Percentiles rank a stretch among this genome's conserved stretches.
These are phyloP conservation scores for Empis livida DNA, from an alignment of 2,888 invertebrate genomes.

Conservation along the genomic window DNA sequence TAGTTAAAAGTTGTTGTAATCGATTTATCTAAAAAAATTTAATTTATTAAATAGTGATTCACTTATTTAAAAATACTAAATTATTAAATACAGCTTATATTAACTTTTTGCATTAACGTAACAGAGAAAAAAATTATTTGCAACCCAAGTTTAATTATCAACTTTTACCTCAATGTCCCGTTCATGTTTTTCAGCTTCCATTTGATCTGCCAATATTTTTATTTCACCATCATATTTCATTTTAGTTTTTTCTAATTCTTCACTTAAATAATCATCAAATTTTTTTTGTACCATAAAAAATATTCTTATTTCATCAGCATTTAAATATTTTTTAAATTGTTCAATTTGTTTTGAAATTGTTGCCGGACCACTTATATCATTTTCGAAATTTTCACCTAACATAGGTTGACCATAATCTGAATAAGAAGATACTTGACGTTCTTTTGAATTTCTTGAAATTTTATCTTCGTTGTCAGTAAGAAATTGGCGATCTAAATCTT, in stretches of 20 bases:
- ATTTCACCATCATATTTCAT: constrained; percentile 27
- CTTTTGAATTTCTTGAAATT: constrained; percentile 24
- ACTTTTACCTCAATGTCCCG: constrained; percentile 39
- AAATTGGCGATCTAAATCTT: constrained; percentile 29
- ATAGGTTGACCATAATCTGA: constrained; percentile 16
- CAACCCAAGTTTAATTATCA: not conserved
- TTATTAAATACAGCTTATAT: too few relatives aligned
- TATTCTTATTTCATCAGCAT: constrained; percentile 30
- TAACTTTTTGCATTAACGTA: too few relatives aligned
- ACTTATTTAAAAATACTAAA: too few relatives aligned
- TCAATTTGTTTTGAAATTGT: constrained; percentile 33
- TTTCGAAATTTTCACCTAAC: constrained; percentile 13
- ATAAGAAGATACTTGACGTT: constrained; percentile 28
- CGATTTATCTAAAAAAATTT: constrained; percentile 17
- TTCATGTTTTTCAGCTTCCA: constrained; percentile 45
- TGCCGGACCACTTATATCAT: constrained; percentile 12
- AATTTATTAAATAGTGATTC: too few relatives aligned
- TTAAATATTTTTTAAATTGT: constrained; percentile 30
- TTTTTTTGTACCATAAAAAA: constrained; percentile 40
- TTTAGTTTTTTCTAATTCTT: constrained; percentile 40
- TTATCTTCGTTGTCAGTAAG: constrained; percentile 29
- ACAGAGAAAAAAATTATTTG: too few relatives aligned
- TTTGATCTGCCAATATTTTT: constrained; percentile 26
- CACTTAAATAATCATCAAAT: constrained; percentile 41
- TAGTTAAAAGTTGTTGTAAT: constrained; percentile 42